Evolutionary conservation across 2,888 invertebrate genomes (phyloP), one percentile per base, ranked within the genome.

Genomic region (Candidula unifasciata): DNA sequence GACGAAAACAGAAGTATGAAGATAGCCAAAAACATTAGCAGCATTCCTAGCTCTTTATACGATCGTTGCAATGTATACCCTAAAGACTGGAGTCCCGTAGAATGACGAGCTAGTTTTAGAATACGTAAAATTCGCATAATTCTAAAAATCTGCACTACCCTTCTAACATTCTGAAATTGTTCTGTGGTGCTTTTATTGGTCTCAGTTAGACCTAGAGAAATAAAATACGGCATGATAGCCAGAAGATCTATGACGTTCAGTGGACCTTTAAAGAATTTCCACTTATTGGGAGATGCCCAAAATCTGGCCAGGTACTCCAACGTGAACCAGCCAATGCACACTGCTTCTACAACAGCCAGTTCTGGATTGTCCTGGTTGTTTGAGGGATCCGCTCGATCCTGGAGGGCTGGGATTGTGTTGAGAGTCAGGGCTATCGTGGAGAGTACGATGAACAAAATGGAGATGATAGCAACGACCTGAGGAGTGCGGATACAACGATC

Each of bases 251-350:
- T 99, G 93, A 99, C 96, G 95, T 99, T 99, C 94, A 99, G 96
- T 95, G 98, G 98, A 94, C 98, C 98, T 95, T 99, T 99, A 96
- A 99, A 98, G 95, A 99, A 99, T 95, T 98, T 98, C 98, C 98
- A 99, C 95, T 99, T 99, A 95, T 98, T 97, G 94, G 99, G 99
- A 92, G 98, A 98, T 93, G 98, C 98, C 95, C 97, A 97, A 95
- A 99, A 98, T 93, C 99, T 96, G 92, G 97, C 95, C 93, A 97
- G 96, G 95, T 99, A 99, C 95, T 99, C 99, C 94, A 99, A 96
- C 89, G 99, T 99, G 95, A 99, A 99, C 99, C 99, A 99, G 92
- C 98, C 97, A 95, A 99, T 99, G 96, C 99, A 99, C 93, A 99
- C 97, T 91, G 98, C 98, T 95, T 99, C 99, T 93, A 99, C 97